A percentile compares a stretch with the other conserved stretches of the same genome.
Conservation (phyloP, 1,140 invertebrate species). For the Pomacea maculata region DNA sequence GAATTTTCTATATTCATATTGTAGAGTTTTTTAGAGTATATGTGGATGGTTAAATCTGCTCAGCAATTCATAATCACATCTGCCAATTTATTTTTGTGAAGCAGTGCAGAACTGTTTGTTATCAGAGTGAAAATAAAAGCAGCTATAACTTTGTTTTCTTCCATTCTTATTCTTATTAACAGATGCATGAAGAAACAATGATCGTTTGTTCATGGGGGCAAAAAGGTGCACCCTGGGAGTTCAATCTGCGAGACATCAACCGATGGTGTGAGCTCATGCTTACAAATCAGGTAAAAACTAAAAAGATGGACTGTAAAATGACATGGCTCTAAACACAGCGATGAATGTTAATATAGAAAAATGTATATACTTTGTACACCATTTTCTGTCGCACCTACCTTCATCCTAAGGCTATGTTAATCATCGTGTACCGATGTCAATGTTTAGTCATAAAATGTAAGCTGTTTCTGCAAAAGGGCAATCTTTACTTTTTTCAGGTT, state of each 20-base stretch:
- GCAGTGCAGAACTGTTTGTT: neutral
- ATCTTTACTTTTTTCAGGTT: too few species aligned
- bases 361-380: too few species aligned
- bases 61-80: too few species aligned
- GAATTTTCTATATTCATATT: too few species aligned
- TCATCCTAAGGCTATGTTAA: too few species aligned
- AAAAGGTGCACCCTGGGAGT: slow-evolving; percentile 90
- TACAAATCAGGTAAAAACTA: slow-evolving; percentile 44
- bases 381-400: too few species aligned
- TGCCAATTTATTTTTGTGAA: neutral
- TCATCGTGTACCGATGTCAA: too few species aligned
- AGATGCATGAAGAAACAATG: slow-evolving; percentile 74
- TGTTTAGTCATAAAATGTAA: too few species aligned
- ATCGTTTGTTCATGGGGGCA: slow-evolving; percentile 74
- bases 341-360: too few species aligned
- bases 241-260: slow-evolving; percentile 94
- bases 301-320: neutral
- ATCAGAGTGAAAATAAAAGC: neutral
- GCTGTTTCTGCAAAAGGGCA: too few species aligned
- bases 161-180: slow-evolving; percentile 13
- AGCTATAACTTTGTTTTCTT: neutral
- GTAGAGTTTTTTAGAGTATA: too few species aligned
- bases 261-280: slow-evolving; percentile 85
- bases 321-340: neutral
- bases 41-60: too few species aligned